Evolutionary conservation across 37 sponge, comb jelly and placozoan genomes (phyloP), one percentile per base, ranked within the genome.

Genomic region (Beroe ovata): DNA sequence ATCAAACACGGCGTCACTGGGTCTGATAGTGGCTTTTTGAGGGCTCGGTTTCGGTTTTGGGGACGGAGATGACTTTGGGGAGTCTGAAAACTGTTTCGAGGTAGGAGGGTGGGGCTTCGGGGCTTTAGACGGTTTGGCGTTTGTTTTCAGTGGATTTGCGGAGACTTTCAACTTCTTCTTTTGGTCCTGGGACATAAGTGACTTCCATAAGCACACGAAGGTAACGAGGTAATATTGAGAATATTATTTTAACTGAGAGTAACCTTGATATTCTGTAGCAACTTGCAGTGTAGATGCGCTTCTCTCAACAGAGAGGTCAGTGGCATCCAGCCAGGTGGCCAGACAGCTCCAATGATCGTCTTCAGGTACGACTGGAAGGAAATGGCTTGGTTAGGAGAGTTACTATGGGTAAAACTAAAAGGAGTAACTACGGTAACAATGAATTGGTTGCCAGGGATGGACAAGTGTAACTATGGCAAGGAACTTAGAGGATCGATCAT

Each of bases 131-230:
- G 63, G 63, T 62, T 62, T 62, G 20, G 63, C 19, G 21, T 62
- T 62, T 21, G 63, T 62, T 25, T 62, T 62, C 63, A 62, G 63
- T 8, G 63, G 63, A 16, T 62, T 62, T 4, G 63, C 63, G 63
- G 63, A 6, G 3, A 62, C 63, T 28, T 21, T 25, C 29, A 25
- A 4, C 29, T 62, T 62, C 63, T 62, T 62, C 20, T 62, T 62
- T 4, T 14, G 8, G 28, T 21, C 63, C 63, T 62, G 21, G 54
- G 54, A 47, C 6, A 16, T 47, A n/a, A n/a, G n/a, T n/a, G n/a
- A n/a, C n/a, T n/a, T n/a, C n/a, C n/a, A n/a, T n/a, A n/a, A n/a
- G n/a, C n/a, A n/a, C n/a, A n/a, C n/a, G n/a, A n/a, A n/a, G n/a
- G n/a, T n/a, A n/a, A n/a, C n/a, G n/a, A n/a, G n/a, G n/a, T n/a